A percentile compares a stretch with the other conserved stretches of the same genome.
Conservation (phyloP, 2,113 vertebrate species). For the Pangasianodon hypophthalmus region DNA sequence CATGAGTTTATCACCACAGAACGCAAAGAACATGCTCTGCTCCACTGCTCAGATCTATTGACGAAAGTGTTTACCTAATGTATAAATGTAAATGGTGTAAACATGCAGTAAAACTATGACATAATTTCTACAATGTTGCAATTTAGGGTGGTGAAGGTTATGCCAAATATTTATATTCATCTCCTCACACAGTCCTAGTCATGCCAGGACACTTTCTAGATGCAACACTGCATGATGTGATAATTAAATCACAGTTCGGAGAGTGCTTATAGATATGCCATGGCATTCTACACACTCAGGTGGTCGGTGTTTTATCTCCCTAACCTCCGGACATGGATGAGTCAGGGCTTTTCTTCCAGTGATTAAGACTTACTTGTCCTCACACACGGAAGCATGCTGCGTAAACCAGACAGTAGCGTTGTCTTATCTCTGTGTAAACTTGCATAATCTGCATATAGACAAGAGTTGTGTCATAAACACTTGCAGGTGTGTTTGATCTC, state of each 20-base stretch:
- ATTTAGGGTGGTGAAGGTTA: not conserved
- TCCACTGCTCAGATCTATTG: not conserved
- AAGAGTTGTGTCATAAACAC: not conserved
- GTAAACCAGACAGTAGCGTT: conserved; percentile 1
- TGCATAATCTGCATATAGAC: not conserved
- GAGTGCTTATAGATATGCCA: not conserved
- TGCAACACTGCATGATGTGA: not conserved
- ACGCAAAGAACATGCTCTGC: not conserved
- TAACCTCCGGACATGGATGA: not conserved
- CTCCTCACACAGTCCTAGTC: not conserved
- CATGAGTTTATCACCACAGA: not conserved
- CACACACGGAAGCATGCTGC: not conserved
- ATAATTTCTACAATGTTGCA: not conserved
- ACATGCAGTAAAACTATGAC: not conserved
- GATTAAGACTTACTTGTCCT: not conserved
- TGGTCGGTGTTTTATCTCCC: not conserved
- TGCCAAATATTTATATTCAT: not conserved
- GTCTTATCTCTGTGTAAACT: conserved; percentile 3
- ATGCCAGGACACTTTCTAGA: not conserved
- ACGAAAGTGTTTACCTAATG: not conserved
- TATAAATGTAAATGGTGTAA: not conserved
- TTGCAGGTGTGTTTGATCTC: not conserved
- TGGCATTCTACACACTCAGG: not conserved
- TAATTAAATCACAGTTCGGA: not conserved
- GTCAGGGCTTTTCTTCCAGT: conserved; percentile 11